These are phyloP conservation scores for Brachionus rotundiformis DNA, from an alignment of 1,140 invertebrate genomes.

Conservation along the genomic window DNA sequence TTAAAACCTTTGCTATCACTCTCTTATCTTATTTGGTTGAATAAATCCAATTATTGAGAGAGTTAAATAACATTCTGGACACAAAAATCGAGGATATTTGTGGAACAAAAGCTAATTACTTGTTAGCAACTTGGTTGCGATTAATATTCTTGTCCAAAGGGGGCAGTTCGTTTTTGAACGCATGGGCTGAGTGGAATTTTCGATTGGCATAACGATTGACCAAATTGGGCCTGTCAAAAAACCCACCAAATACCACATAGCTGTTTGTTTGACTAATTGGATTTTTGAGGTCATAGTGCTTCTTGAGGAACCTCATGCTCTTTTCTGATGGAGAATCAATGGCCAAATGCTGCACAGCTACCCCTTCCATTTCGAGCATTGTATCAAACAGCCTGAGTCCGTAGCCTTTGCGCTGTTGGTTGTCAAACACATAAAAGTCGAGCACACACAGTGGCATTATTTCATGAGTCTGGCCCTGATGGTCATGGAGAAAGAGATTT, in stretches of 20 bases:
- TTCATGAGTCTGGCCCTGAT: conserved; percentile 58
- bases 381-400: conserved; percentile 61
- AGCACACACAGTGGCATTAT: conserved; percentile 63
- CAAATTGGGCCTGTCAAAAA: conserved; percentile 69
- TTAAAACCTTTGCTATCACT: no score
- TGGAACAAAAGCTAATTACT: background rate
- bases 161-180: background rate
- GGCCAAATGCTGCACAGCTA: conserved; percentile 63
- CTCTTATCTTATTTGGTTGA: no score
- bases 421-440: conserved; percentile 65
- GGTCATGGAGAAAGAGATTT: conserved; percentile 63
- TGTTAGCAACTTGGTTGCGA: background rate
- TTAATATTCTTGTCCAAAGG: background rate
- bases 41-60: no score
- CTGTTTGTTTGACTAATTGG: conserved; percentile 81
- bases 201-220: background rate
- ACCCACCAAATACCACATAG: conserved; percentile 81
- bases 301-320: conserved; percentile 78
- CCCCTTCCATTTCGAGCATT: conserved; percentile 60
- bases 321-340: conserved; percentile 86
- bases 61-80: no score
- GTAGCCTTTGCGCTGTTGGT: conserved; percentile 61
- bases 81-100: no score
- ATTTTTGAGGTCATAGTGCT: conserved; percentile 75
- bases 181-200: background rate